Evolutionary conservation across 1,140 invertebrate genomes (phyloP), one percentile per base, ranked within the genome.

Genomic region (Argopecten irradians): DNA sequence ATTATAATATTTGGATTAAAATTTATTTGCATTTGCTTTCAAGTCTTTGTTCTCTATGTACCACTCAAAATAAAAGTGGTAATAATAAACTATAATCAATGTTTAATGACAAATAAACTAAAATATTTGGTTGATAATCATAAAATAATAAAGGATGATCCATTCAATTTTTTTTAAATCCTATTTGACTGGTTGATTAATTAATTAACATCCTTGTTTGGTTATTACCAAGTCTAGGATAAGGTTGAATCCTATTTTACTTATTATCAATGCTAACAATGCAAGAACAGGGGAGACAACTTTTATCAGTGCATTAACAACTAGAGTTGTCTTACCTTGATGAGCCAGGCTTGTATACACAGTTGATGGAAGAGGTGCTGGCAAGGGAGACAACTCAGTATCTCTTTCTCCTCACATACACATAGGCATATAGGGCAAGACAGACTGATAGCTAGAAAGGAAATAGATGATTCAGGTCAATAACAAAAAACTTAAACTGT

Each of bases 361-460:
- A 91, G 86, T n/a, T 87, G 89, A 84, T 92, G 92, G 85, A 91
- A 92, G 1, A 91, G 46, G 82, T 92, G 92, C 28, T 90, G 88
- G 46, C 92, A 92, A 5, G 91, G 89, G 3, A 92, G 88, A n/a
- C 43, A 83, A 32, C 90, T 87, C 34, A 87, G 71, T n/a, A 34
- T 84, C 71, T 92, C 92, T 32, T 83, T 55, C n/a, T 85, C 39
- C 55, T 91, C 89, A 88, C 83, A 92, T 2, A 83, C 34, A 86
- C 90, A 90, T 71, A 92, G 41, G 87, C 92, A 92, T 22, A 92
- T 92, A n/a, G 92, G 90, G 87, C 92, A 92, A 35, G 89, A 87
- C 9, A 85, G 35, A 43, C 34, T 39, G n/a, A 85, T 83, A 71
- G 83, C 89, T 89, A 36, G 16, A 86, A 86, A 55, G n/a, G n/a